phyloP scores from a whole-genome alignment of 2,797 vertebrate genomes.

The Microchirus variegatus region DNA sequence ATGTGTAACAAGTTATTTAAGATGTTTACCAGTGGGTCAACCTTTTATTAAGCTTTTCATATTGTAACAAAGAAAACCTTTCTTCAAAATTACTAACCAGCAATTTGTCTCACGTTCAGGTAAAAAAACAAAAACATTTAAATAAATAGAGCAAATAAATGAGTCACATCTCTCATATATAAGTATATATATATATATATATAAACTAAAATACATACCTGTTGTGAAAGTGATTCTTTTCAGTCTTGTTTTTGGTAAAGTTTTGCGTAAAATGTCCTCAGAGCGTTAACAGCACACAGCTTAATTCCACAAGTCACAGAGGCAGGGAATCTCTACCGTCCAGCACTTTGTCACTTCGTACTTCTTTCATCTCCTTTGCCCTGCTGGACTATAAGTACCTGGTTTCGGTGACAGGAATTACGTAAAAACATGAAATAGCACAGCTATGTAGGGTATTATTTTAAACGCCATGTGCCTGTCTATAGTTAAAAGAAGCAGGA shows the following conservation, averaged over 20 bases:
- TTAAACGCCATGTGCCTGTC: slow-evolving; percentile 70
- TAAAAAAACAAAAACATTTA: too few relatives aligned
- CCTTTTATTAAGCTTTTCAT: too few relatives aligned
- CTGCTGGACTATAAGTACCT: slow-evolving; percentile 75
- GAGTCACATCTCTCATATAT: not conserved
- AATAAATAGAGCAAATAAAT: not conserved
- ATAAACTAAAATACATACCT: slow-evolving; percentile 73
- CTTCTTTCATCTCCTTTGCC: slow-evolving; percentile 79
- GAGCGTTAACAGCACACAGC: slow-evolving; percentile 44
- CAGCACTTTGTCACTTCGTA: slow-evolving; percentile 46
- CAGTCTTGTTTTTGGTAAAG: slow-evolving; percentile 7
- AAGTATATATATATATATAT: too few relatives aligned
- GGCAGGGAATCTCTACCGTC: slow-evolving; percentile 52
- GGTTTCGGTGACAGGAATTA: slow-evolving; percentile 62
- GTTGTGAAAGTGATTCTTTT: slow-evolving; percentile 51
- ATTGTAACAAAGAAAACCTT: too few relatives aligned
- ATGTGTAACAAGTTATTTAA: too few relatives aligned
- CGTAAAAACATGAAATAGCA: slow-evolving; percentile 72
- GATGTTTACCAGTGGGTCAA: too few relatives aligned
- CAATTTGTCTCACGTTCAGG: too few relatives aligned
- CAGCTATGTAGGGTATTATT: slow-evolving; percentile 75
- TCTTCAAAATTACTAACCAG: too few relatives aligned
- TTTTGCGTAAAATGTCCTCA: slow-evolving; percentile 28
- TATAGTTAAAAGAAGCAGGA: slow-evolving; percentile 70
- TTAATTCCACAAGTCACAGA: slow-evolving; percentile 70